Percentiles rank a stretch among this genome's conserved stretches.
Conservation (phyloP, 2,888 invertebrate genomes). For the Synanthedon tipuliformis region DNA sequence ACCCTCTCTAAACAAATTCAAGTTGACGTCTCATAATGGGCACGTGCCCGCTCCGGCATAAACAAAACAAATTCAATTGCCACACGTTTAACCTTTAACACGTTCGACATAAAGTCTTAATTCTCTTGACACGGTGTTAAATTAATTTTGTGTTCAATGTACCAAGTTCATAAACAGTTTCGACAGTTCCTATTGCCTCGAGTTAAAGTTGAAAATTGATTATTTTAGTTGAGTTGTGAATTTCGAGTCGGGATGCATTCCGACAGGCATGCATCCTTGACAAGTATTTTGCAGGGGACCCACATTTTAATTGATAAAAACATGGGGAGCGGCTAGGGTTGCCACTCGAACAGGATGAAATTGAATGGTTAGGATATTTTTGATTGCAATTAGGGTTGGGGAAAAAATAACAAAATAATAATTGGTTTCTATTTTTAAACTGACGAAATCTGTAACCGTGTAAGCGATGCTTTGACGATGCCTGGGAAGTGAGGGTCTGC, state of each 20-base stretch:
- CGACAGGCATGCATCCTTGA: slow-evolving; percentile 16
- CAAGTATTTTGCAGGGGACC: slow-evolving; percentile 24
- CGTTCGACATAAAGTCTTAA: slow-evolving; percentile 29
- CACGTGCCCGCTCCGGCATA: not conserved
- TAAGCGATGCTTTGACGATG: too few relatives aligned
- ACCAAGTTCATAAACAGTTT: not conserved
- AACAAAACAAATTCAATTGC: slow-evolving; percentile 15
- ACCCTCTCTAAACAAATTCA: not conserved
- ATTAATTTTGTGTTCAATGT: slow-evolving; percentile 10
- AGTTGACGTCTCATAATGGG: not conserved
- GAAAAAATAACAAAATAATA: not conserved
- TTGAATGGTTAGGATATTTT: not conserved
- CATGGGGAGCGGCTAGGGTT: slow-evolving; percentile 15
- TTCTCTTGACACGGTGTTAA: slow-evolving; percentile 24
- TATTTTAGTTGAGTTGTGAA: slow-evolving; percentile 6
- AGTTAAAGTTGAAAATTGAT: slow-evolving; percentile 7
- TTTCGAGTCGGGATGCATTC: slow-evolving; percentile 4
- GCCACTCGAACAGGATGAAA: not conserved
- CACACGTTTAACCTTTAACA: slow-evolving; percentile 32
- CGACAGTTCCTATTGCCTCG: slow-evolving; percentile 1
- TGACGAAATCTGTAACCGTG: too few relatives aligned
- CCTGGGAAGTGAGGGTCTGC: too few relatives aligned
- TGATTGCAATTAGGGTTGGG: not conserved
- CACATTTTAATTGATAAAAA: slow-evolving; percentile 49
- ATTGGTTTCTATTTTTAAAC: too few relatives aligned